Evolutionary conservation across 2,113 vertebrate species (phyloP).

Genomic region (Ciconia boyciana): DNA sequence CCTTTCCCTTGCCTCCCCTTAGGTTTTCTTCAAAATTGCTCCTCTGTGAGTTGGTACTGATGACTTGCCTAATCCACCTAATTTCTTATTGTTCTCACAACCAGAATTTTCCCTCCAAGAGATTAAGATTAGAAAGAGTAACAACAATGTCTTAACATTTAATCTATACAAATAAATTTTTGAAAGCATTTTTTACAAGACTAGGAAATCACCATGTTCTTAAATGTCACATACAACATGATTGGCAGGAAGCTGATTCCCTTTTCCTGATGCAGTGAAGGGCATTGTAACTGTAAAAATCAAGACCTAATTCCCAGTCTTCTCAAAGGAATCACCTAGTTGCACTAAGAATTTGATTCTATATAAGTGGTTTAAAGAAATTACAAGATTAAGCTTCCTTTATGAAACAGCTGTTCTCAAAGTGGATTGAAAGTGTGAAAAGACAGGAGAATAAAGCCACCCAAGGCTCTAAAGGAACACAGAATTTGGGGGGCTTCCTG

Average conservation of each 20-base stretch:
- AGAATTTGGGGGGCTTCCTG: background rate
- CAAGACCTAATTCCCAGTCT: background rate
- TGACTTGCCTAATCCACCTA: background rate
- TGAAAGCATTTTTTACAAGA: background rate
- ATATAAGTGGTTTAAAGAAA: background rate
- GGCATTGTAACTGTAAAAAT: background rate
- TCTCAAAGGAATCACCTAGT: background rate
- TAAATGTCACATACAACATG: background rate
- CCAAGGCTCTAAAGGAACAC: background rate
- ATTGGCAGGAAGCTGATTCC: background rate
- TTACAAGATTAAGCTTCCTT: background rate
- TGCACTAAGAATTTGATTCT: background rate
- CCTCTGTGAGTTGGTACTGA: background rate
- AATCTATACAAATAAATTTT: background rate
- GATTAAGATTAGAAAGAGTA: background rate
- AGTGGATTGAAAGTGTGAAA: background rate
- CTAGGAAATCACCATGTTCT: background rate
- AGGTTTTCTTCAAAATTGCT: background rate
- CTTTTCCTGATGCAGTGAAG: background rate
- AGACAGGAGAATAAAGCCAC: background rate
- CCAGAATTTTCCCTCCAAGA: background rate
- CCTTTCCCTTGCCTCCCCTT: background rate
- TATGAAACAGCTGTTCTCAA: background rate
- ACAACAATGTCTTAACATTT: background rate
- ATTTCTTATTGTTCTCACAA: background rate